A percentile compares a stretch with the other conserved stretches of the same genome.
Conservation (phyloP, 2,797 vertebrate genomes). For the Glossophaga mutica region DNA sequence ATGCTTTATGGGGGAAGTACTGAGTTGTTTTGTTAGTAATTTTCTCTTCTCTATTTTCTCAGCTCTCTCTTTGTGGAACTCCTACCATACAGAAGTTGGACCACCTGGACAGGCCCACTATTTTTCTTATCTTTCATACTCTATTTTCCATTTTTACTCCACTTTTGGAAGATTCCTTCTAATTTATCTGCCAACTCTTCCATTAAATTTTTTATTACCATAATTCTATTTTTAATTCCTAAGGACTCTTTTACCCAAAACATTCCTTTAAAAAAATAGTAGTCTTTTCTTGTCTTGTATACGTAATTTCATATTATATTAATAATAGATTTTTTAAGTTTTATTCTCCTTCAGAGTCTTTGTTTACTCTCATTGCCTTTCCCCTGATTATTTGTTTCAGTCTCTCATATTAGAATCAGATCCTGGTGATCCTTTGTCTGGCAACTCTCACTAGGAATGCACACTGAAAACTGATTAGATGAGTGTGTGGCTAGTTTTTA, state of each 20-base stretch:
- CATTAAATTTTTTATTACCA: background rate
- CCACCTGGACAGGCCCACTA: background rate
- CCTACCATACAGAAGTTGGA: background rate
- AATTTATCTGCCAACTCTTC: background rate
- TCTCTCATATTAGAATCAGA: background rate
- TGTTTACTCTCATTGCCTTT: background rate
- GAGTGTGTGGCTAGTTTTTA: background rate
- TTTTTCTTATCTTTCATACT: background rate
- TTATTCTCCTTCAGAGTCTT: background rate
- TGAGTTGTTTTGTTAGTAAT: background rate
- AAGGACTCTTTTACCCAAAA: background rate
- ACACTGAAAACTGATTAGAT: background rate
- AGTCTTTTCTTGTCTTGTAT: background rate
- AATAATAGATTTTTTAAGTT: background rate
- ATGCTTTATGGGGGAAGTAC: background rate
- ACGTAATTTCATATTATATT: background rate
- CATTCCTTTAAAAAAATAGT: background rate
- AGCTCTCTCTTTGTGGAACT: background rate
- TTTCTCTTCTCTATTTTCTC: background rate
- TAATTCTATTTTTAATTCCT: slow-evolving; percentile 6
- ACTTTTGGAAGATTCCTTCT: background rate
- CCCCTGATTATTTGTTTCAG: background rate
- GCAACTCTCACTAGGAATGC: background rate
- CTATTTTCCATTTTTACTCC: background rate
- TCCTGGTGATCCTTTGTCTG: background rate